Base-by-base conservation (phyloP, 2,888 invertebrate genomes). In the Erynnis tages region DNA sequence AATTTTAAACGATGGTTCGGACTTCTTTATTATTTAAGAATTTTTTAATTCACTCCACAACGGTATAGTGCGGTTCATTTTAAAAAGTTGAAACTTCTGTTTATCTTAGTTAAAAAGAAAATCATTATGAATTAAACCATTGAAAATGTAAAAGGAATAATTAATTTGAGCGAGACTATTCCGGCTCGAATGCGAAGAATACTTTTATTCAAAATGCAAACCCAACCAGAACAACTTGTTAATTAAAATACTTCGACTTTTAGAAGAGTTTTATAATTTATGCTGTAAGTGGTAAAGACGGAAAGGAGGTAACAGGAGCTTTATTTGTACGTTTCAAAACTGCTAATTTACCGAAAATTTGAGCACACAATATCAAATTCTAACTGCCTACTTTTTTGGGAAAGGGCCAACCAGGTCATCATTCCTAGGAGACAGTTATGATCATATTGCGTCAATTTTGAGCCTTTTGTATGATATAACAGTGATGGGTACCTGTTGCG, bases 201-300 rank as follows among this genome's bases (percentile, higher is more conserved):
- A 48, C 32, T 48, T 48, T 30, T 48, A 48, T 48, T 40, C 40
- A 32, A 32, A 48, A 48, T 21, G 48, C 21, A 48, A 48, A 40
- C 40, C 40, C 40, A 7, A 48, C 32, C 49, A 49, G 48, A 49
- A 41, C 34, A 49, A 41, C 49, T 49, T 49, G 49, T 41, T 49
- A 49, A 49, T 49, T 49, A 49, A 49, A 49, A 49, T 49, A 49
- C 49, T 49, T 49, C 25, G 34, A 49, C 32, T 48, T 40, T 29
- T 32, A 48, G 10, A 40, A 48, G 23, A 47, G 19, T 32, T 48
- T 48, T 48, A 48, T 48, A 40, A 48, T 48, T 48, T 48, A 48
- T 30, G 40, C 48, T 48, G 32, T 40, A 40, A 48, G 29, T 47
- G 47, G 37, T 21, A 30, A 13, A 38, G 47, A 21, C 13, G 38